Evolutionary conservation across 2,888 invertebrate species (phyloP), one percentile per base, ranked within the genome.

Genomic region (Nomada fabriciana): DNA sequence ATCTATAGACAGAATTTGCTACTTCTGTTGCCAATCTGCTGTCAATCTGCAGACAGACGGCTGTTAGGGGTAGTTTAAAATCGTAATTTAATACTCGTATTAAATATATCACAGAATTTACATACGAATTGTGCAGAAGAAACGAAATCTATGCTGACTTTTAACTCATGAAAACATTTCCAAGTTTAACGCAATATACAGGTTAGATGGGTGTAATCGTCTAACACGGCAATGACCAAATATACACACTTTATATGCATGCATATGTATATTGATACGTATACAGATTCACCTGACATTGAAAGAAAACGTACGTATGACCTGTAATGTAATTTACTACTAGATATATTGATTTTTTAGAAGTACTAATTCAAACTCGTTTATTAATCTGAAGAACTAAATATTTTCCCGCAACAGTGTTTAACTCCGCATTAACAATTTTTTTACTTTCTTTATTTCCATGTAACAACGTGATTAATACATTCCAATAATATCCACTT

Each of bases 281-380:
- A 60, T 60, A 36, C 1, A n/a, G n/a, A 11, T 42, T 2, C 36
- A 42, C 10, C 3, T n/a, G n/a, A 3, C 2, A 65, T 50, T 50
- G 18, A 23, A 25, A 50, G 25, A 50, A 65, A 50, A 5, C 50
- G 50, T n/a, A 65, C 11, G 23, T 50, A 25, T 50, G 25, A n/a
- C n/a, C n/a, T 13, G 4, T 65, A 50, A 5, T 25, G 50, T n/a
- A 25, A 50, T 65, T 65, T 50, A 23, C 18, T 29, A 65, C 11
- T 25, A 25, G 11, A 65, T 65, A 65, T 65, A 36, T 36, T 50
- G 64, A 67, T 36, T 67, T 67, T 29, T 20, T 13, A 20, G 2
- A 20, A 53, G 9, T 20, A 53, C 18, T 7, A n/a, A 67, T 23
- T 67, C 47, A 36, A 1, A 1, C 25, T 67, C n/a, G n/a, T 52